phyloP scores from a whole-genome alignment of 1,140 invertebrate species.

The Mya arenaria region DNA sequence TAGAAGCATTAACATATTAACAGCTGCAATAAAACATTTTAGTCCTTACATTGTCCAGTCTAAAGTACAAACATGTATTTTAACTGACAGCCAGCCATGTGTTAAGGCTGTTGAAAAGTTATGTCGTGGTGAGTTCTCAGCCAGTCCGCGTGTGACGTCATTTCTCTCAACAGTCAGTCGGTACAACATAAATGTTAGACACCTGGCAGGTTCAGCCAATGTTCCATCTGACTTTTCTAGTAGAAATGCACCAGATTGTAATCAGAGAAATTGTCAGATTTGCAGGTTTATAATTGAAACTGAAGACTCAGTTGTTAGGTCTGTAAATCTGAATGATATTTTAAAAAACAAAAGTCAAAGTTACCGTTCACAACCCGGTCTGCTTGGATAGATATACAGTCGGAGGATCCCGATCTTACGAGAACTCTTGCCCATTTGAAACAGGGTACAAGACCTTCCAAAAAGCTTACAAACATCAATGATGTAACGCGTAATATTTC shows the following conservation, averaged over 20 bases:
- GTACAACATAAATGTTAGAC: constrained; percentile 26
- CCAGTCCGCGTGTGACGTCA: constrained; percentile 48
- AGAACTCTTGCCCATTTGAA: constrained; percentile 51
- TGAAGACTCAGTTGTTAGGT: constrained; percentile 26
- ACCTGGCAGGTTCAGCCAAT: constrained; percentile 45
- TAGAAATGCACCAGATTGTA: constrained; percentile 34
- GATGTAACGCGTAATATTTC: constrained; percentile 53
- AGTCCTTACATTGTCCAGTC: too few species aligned
- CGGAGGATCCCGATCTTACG: constrained; percentile 43
- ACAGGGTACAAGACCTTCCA: constrained; percentile 54
- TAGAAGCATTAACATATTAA: too few species aligned
- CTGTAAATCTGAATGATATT: constrained; percentile 15
- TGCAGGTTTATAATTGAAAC: constrained; percentile 28
- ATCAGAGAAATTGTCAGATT: constrained; percentile 41
- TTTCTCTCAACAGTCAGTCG: constrained; percentile 47
- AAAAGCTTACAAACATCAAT: constrained; percentile 43
- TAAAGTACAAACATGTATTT: too few species aligned
- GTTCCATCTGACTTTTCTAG: constrained; percentile 56
- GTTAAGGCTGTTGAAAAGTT: too few species aligned
- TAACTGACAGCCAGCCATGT: too few species aligned
- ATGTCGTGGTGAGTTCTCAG: constrained; percentile 56
- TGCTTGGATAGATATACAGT: constrained; percentile 49
- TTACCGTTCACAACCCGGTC: constrained; percentile 43
- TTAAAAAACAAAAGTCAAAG: neutral
- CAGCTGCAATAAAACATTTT: too few species aligned